Evolutionary conservation across 2,888 invertebrate species (phyloP).

Genomic region (Ashinkailepas kermadecensis): DNA sequence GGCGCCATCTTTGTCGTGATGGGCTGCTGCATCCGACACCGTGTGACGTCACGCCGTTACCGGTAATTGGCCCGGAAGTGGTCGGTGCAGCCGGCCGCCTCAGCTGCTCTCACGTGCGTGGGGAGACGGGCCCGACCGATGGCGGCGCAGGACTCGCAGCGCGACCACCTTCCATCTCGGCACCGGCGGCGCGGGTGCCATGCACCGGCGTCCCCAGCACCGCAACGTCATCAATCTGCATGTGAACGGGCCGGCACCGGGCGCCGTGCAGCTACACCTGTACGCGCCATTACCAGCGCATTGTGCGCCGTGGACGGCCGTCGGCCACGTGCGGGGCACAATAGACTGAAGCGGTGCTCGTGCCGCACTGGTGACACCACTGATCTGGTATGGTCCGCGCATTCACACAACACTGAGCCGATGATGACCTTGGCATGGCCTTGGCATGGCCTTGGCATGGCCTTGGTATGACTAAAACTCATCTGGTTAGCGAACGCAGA

Average conservation of each 20-base stretch:
- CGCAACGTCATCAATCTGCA: neutral
- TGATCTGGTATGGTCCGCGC: too few relatives aligned
- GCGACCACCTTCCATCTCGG: neutral
- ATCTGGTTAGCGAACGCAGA: too few relatives aligned
- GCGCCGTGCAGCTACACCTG: neutral
- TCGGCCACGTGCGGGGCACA: neutral
- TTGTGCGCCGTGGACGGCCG: too few relatives aligned
- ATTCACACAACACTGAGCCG: too few relatives aligned
- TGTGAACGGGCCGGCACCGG: neutral
- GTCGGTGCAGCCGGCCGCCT: neutral
- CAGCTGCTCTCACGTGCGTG: too few relatives aligned
- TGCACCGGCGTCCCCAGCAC: neutral
- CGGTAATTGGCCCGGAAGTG: neutral
- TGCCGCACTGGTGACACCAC: too few relatives aligned
- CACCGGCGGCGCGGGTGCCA: neutral
- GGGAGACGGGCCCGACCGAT: neutral
- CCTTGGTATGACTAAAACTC: too few relatives aligned
- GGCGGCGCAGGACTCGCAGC: neutral
- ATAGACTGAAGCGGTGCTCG: too few relatives aligned
- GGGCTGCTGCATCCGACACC: neutral
- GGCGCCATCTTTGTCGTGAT: neutral
- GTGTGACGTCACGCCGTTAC: slow-evolving; percentile 3
- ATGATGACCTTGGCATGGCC: too few relatives aligned
- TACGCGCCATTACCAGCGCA: too few relatives aligned
- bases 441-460: too few relatives aligned